Evolutionary conservation across 2,888 invertebrate species (phyloP).

Genomic region (Leptothorax acervorum): DNA sequence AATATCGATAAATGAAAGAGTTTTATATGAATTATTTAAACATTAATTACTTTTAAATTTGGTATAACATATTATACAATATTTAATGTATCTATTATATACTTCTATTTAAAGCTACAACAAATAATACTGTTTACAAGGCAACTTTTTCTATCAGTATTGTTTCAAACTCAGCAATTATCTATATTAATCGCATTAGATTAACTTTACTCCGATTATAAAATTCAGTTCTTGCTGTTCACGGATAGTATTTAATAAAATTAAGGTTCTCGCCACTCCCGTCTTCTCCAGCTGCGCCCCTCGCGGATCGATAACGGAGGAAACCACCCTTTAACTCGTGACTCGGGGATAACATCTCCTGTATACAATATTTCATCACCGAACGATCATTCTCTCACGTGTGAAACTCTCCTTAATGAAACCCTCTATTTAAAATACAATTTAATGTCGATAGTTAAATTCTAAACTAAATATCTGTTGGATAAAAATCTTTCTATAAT

Average conservation of each 20-base stretch:
- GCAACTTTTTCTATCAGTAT: neutral
- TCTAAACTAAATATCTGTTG: neutral
- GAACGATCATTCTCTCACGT: neutral
- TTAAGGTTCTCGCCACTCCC: constrained; percentile 68
- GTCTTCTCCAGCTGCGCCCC: constrained; percentile 35
- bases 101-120: neutral
- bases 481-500: neutral
- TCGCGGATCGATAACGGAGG: constrained; percentile 67
- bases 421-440: neutral
- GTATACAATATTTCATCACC: neutral
- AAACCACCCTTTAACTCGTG: constrained; percentile 53
- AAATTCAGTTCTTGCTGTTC: neutral
- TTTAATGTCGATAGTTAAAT: neutral
- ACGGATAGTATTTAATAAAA: constrained; percentile 47
- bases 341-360: constrained; percentile 48
- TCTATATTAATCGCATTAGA: constrained; percentile 2
- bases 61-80: neutral
- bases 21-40: neutral
- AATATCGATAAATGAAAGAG: neutral
- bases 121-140: neutral
- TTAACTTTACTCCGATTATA: neutral
- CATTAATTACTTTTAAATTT: neutral
- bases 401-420: neutral
- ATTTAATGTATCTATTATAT: constrained; percentile 3
- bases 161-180: neutral